Conservation (phyloP, 1,140 invertebrate species). For the Ylistrum balloti region DNA sequence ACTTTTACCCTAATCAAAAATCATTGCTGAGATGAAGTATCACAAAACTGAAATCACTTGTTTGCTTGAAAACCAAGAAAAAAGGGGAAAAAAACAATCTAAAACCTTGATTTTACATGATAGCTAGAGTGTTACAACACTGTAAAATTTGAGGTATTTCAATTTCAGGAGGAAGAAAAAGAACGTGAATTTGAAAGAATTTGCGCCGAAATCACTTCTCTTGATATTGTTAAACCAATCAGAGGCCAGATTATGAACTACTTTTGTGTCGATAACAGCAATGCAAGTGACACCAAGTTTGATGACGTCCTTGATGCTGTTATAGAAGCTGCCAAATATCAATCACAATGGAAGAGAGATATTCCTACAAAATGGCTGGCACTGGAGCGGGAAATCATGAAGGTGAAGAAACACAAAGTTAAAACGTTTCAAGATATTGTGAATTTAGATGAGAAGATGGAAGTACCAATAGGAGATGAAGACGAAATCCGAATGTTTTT, state of each 20-base stretch:
- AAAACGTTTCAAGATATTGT: constrained; percentile 11
- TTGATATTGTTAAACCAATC: neutral
- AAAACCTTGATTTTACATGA: too few species aligned
- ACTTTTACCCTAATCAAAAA: too few species aligned
- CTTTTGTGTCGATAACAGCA: neutral
- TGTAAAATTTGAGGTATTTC: too few species aligned
- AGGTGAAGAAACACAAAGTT: neutral
- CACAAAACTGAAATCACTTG: too few species aligned
- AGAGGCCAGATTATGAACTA: neutral
- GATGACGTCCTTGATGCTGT: neutral
- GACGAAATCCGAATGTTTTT: neutral
- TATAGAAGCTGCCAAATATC: neutral
- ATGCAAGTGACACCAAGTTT: neutral
- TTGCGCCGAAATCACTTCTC: neutral
- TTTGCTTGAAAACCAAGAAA: too few species aligned
- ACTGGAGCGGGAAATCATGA: constrained; percentile 14
- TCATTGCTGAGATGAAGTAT: too few species aligned
- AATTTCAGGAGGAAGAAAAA: constrained; percentile 21
- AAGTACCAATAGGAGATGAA: neutral
- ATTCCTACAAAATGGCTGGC: constrained; percentile 1
- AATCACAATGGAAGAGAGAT: neutral
- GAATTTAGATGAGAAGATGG: neutral
- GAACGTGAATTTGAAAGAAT: neutral
- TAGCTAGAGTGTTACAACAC: too few species aligned
- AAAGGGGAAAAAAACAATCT: too few species aligned